A percentile compares a stretch with the other conserved stretches of the same genome.
Evolutionary conservation across 2,113 vertebrate species (phyloP).

Genomic region (Cyprinus carpio): DNA sequence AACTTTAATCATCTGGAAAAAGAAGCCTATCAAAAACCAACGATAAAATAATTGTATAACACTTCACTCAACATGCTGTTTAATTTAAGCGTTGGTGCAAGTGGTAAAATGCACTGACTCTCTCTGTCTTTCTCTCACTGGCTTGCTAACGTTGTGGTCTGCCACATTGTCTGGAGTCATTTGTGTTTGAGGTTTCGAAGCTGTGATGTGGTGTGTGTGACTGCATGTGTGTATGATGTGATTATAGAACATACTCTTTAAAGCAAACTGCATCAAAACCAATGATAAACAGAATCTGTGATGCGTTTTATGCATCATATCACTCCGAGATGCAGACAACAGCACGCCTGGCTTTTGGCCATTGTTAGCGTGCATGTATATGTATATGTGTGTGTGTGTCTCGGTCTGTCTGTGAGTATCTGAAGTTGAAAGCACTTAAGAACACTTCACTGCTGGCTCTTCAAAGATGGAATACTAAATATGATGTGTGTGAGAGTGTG

Average conservation of each 20-base stretch:
- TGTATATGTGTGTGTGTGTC: background rate
- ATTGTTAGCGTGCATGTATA: conserved; percentile 8
- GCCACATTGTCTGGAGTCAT: conserved; percentile 46
- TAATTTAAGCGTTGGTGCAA: conserved; percentile 16
- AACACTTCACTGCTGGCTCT: conserved; percentile 18
- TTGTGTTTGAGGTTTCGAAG: conserved; percentile 37
- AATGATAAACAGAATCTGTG: conserved; percentile 38
- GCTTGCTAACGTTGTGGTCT: conserved; percentile 37
- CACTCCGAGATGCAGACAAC: background rate
- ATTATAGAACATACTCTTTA: conserved; percentile 18
- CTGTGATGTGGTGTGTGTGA: conserved; percentile 30
- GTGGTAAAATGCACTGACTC: background rate
- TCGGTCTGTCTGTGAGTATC: conserved; percentile 32
- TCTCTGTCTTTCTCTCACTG: conserved; percentile 11
- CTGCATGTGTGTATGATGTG: conserved; percentile 39
- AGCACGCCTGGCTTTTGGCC: background rate
- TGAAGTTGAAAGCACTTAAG: conserved; percentile 44
- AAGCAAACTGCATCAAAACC: conserved; percentile 37
- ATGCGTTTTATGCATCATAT: conserved; percentile 6
- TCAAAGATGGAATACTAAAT: conserved; percentile 24
- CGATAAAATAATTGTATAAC: conserved; percentile 10
- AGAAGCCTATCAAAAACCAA: background rate
- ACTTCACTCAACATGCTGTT: conserved; percentile 10
- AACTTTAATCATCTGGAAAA: conserved; percentile 21
- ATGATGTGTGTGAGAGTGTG: conserved; percentile 37